These are phyloP conservation scores for Euclidia mi DNA, from an alignment of 2,888 invertebrate species.

Conservation along the genomic window DNA sequence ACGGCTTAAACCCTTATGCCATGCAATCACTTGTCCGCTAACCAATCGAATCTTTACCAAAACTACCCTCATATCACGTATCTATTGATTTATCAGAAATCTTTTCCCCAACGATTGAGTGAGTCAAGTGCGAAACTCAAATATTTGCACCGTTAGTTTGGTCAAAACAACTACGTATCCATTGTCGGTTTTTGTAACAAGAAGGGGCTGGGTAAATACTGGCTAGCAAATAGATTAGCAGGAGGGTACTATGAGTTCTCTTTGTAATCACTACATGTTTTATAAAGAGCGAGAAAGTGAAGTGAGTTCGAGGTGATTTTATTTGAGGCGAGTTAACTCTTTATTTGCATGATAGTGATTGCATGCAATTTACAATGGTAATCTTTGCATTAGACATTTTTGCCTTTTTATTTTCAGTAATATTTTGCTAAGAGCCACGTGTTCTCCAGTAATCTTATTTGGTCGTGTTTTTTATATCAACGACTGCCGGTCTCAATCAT, in stretches of 20 bases:
- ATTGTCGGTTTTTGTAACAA: constrained; percentile 72
- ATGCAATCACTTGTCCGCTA: neutral
- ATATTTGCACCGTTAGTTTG: constrained; percentile 71
- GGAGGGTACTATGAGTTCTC: constrained; percentile 55
- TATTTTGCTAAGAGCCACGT: no score
- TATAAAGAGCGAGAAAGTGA: neutral
- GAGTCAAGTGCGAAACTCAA: constrained; percentile 70
- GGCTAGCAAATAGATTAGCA: constrained; percentile 71
- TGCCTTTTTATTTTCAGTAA: no score
- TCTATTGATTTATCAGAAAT: constrained; percentile 35
- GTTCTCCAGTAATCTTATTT: no score
- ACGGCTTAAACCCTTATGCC: no score
- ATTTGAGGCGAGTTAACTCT: no score
- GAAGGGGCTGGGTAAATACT: constrained; percentile 72
- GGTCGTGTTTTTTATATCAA: no score
- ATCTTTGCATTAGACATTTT: no score
- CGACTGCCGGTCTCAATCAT: no score
- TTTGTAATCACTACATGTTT: constrained; percentile 28
- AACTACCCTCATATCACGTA: constrained; percentile 22
- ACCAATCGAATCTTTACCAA: neutral
- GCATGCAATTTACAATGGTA: no score
- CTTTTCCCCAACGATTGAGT: constrained; percentile 39
- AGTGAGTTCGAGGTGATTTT: neutral
- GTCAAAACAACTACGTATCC: constrained; percentile 69
- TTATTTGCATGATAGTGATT: no score